Percentiles rank a stretch among this genome's conserved stretches.
phyloP scores from a whole-genome alignment of 2,888 invertebrate species.

The Cephus rjabovi region DNA sequence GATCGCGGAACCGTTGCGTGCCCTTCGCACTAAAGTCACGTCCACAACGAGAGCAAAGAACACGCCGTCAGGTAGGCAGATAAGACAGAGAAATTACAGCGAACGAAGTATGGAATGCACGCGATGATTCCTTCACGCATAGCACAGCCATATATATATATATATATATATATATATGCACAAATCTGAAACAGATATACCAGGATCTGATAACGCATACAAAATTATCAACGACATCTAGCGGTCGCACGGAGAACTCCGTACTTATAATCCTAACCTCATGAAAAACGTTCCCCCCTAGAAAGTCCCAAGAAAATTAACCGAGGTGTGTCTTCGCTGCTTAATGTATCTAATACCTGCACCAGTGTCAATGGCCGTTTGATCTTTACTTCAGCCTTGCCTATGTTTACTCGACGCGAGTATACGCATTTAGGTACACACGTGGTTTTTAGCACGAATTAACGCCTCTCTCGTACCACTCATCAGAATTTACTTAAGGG shows the following conservation, averaged over 20 bases:
- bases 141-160: too few relatives aligned
- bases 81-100: background rate
- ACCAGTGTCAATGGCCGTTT: conserved; percentile 40
- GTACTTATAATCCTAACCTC: background rate
- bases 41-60: background rate
- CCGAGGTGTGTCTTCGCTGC: background rate
- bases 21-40: background rate
- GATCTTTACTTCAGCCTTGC: conserved; percentile 28
- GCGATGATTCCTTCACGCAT: background rate
- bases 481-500: background rate
- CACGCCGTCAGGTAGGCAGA: background rate
- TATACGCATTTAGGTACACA: background rate
- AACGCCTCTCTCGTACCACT: conserved; percentile 30
- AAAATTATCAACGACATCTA: background rate
- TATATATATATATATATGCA: too few relatives aligned
- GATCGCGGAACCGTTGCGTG: background rate
- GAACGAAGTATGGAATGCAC: background rate
- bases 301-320: background rate
- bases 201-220: background rate
- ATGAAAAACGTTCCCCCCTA: background rate
- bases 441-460: conserved; percentile 34
- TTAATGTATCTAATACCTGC: background rate
- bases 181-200: background rate
- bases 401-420: conserved; percentile 35
- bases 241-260: background rate